These are phyloP conservation scores for Euwallacea similis DNA, from an alignment of 1,140 invertebrate genomes.

Conservation along the genomic window DNA sequence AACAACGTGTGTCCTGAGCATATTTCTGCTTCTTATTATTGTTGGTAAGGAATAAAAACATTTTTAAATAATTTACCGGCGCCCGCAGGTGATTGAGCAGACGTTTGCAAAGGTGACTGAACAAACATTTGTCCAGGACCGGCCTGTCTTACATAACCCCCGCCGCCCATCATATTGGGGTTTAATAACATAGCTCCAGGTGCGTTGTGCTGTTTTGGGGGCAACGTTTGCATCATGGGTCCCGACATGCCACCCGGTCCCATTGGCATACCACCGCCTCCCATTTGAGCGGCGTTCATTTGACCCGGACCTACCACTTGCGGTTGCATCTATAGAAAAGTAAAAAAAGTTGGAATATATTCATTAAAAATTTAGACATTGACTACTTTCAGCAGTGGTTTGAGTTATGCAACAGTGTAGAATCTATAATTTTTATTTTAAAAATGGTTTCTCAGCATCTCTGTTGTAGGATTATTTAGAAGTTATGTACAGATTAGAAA, in stretches of 20 bases:
- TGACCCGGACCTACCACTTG: slow-evolving; percentile 21
- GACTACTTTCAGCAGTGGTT: too few species aligned
- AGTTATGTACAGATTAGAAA: too few species aligned
- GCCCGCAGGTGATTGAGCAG: slow-evolving; percentile 68
- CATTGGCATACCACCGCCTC: slow-evolving; percentile 49
- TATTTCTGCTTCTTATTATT: neutral
- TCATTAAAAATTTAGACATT: neutral
- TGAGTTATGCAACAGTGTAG: too few species aligned
- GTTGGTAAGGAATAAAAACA: neutral
- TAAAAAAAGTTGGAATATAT: neutral
- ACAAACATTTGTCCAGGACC: slow-evolving; percentile 68
- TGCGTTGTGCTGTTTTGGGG: too few species aligned
- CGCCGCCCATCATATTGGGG: slow-evolving; percentile 29
- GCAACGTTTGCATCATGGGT: slow-evolving; percentile 48
- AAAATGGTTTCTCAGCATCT: neutral
- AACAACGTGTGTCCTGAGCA: too few species aligned
- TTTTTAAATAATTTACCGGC: slow-evolving; percentile 34
- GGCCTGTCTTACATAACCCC: slow-evolving; percentile 56
- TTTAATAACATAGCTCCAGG: neutral
- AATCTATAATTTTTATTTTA: neutral
- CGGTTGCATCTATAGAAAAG: slow-evolving; percentile 23
- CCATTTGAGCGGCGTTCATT: slow-evolving; percentile 32
- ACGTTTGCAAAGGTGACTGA: slow-evolving; percentile 67
- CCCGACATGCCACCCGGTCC: slow-evolving; percentile 55
- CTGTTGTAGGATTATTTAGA: too few species aligned